A percentile compares a stretch with the other conserved stretches of the same genome.
Evolutionary conservation across 2,888 invertebrate species (phyloP).

Genomic region (Aelia acuminata): DNA sequence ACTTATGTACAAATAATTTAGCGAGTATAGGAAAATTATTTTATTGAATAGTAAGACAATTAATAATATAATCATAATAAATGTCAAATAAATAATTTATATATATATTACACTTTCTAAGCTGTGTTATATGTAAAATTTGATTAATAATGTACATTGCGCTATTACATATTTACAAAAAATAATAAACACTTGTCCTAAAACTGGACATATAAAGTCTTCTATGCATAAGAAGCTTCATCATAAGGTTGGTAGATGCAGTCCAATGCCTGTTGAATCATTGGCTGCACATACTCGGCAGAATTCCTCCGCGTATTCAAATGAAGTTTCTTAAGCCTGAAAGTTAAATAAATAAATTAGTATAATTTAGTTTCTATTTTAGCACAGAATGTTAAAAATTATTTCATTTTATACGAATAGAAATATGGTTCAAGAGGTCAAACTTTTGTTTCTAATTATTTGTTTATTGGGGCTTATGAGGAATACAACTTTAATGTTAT

Average conservation of each 20-base stretch:
- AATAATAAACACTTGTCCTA: constrained; percentile 54
- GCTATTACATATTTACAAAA: constrained; percentile 63
- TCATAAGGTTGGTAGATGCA: constrained; percentile 65
- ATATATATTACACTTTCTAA: constrained; percentile 56
- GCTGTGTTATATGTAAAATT: constrained; percentile 53
- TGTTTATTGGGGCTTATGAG: too few relatives aligned
- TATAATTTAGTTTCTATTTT: too few relatives aligned
- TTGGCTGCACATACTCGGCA: constrained; percentile 58
- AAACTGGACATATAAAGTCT: constrained; percentile 48
- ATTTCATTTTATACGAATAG: too few relatives aligned
- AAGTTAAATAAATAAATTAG: constrained; percentile 40
- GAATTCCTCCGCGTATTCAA: constrained; percentile 59
- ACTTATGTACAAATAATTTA: constrained; percentile 10
- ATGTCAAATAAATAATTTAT: constrained; percentile 59
- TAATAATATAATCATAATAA: constrained; percentile 53
- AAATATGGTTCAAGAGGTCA: too few relatives aligned
- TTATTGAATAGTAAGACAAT: constrained; percentile 49
- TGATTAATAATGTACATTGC: constrained; percentile 63
- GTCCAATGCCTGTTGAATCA: constrained; percentile 65
- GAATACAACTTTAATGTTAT: too few relatives aligned
- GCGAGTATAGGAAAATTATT: constrained; percentile 56
- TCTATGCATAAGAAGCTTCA: constrained; percentile 54
- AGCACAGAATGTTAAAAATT: too few relatives aligned
- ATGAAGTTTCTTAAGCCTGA: constrained; percentile 63
- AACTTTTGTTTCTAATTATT: too few relatives aligned